Evolutionary conservation across 2,888 invertebrate species (phyloP), one percentile per base, ranked within the genome.

Genomic region (Carpatolechia fugitivella): DNA sequence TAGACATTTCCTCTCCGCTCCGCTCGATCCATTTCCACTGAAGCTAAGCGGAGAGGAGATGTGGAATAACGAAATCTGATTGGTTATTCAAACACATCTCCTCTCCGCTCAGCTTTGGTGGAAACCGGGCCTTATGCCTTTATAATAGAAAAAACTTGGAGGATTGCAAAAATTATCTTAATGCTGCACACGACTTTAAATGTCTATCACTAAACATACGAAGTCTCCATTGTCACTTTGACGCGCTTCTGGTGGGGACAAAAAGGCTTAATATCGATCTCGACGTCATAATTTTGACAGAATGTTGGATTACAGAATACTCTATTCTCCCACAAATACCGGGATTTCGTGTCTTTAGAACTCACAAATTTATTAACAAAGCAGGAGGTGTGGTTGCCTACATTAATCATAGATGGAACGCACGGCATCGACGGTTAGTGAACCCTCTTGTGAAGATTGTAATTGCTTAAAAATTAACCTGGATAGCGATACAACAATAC

Each of bases 301-400:
- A 49, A 14, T 49, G 49, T 16, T 49, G 49, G 49, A 11, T 49
- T 3, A 5, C 14, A 1, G 49, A 49, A 16, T 1, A 35, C 14
- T 35, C 49, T 35, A 6, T 49, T 49, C 31, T 49, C n/a, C 16
- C 35, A 11, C 35, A 49, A 49, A 33, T 49, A 8, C 35, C 14
- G 10, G 49, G 35, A 11, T 49, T 16, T 16, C 31, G 6, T 8
- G 11, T 33, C 1, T 49, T 14, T 11, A 13, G n/a, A 3, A 18
- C 49, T 10, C 1, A 16, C 3, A 49, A 49, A 35, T 49, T 11
- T 35, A 49, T 49, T 33, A 33, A 49, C 14, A 49, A 35, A 35
- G 14, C 16, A 16, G 49, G 33, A 7, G 49, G 49, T 7, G 49
- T 49, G 1, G 33, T 16, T 1, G 16, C 11, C 8, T 49, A 49